These are phyloP conservation scores for Ctenoplectra terminalis DNA, from an alignment of 1,140 invertebrate species.

Conservation along the genomic window DNA sequence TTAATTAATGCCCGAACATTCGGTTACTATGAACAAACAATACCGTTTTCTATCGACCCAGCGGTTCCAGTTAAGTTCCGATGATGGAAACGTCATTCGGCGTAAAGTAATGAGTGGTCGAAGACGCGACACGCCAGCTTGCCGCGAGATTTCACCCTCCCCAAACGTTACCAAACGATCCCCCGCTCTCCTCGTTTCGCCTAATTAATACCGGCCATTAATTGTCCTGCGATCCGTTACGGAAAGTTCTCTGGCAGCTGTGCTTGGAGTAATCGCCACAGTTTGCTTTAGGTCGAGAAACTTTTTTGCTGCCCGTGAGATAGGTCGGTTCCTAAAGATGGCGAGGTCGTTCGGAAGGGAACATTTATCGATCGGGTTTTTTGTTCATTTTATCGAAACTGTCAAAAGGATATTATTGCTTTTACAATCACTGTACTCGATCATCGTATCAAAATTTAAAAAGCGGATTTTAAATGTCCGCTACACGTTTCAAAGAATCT, in stretches of 20 bases:
- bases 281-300: constrained; percentile 61
- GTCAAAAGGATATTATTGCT: too few relatives aligned
- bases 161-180: constrained; percentile 19
- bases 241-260: constrained; percentile 68
- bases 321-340: not conserved
- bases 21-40: constrained; percentile 5
- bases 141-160: constrained; percentile 60
- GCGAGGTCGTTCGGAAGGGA: not conserved
- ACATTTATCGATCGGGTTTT: not conserved
- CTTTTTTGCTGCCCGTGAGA: not conserved
- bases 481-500: not conserved
- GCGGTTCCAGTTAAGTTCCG: not conserved
- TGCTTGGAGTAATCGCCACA: constrained; percentile 69
- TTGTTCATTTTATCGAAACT: not conserved
- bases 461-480: not conserved
- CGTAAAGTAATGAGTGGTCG: constrained; percentile 63
- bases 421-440: not conserved
- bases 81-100: constrained; percentile 14
- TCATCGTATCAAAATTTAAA: not conserved
- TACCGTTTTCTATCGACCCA: not conserved
- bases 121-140: constrained; percentile 42
- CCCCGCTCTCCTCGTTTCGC: constrained; percentile 14
- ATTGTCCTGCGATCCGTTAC: constrained; percentile 65
- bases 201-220: constrained; percentile 73
- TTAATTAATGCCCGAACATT: constrained; percentile 24